A percentile compares a stretch with the other conserved stretches of the same genome.
These are phyloP conservation scores for Bactericera cockerelli DNA, from an alignment of 1,140 invertebrate species.

Conservation along the genomic window DNA sequence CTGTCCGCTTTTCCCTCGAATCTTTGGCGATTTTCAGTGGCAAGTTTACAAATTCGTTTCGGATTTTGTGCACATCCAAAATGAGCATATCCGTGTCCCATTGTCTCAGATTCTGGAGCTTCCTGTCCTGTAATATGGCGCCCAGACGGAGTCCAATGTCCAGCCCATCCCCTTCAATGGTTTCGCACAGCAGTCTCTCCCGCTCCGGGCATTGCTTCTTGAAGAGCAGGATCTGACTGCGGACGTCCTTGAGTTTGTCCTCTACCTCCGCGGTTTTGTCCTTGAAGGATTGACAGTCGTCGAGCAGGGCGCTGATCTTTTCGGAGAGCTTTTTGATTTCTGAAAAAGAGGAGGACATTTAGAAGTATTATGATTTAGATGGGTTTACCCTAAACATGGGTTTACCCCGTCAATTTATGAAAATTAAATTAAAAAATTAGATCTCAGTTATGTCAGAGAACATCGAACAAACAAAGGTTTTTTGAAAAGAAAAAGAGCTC, in stretches of 20 bases:
- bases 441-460: too few relatives aligned
- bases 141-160: conserved; percentile 32
- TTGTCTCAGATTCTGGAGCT: conserved; percentile 17
- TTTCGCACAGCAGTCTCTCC: conserved; percentile 46
- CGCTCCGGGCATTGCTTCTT: conserved; percentile 38
- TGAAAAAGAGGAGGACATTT: too few relatives aligned
- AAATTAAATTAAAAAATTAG: too few relatives aligned
- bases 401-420: too few relatives aligned
- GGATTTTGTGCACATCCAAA: conserved; percentile 17
- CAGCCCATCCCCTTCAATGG: conserved; percentile 41
- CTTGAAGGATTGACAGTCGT: conserved; percentile 25
- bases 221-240: conserved; percentile 37
- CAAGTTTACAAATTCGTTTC: conserved; percentile 14
- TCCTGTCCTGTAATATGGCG: conserved; percentile 26
- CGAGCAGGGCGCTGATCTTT: conserved; percentile 36
- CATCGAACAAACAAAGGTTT: too few relatives aligned
- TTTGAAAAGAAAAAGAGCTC: too few relatives aligned
- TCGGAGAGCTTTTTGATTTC: conserved; percentile 29
- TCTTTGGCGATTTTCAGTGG: conserved; percentile 18
- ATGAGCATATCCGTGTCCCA: conserved; percentile 19
- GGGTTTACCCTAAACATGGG: neutral
- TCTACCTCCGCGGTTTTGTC: conserved; percentile 14
- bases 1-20: conserved; percentile 18
- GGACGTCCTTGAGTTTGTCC: conserved; percentile 32
- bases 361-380: neutral